phyloP scores from a whole-genome alignment of 2,888 invertebrate species.

The Lacanobia oleracea region DNA sequence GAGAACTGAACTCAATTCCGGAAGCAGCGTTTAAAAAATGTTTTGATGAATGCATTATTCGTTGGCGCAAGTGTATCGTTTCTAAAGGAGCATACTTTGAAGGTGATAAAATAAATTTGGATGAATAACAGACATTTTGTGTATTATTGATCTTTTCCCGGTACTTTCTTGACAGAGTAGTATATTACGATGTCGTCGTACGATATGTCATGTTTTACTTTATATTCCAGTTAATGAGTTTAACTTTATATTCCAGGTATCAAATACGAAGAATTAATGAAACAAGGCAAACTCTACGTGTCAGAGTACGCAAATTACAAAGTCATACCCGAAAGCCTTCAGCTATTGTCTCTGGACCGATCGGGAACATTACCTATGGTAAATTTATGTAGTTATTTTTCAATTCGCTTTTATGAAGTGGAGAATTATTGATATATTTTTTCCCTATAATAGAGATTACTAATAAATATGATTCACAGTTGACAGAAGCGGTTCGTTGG shows the following conservation, averaged over 20 bases:
- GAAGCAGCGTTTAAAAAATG: too few species aligned
- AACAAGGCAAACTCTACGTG: constrained; percentile 89
- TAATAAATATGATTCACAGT: constrained; percentile 65
- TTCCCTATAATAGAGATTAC: neutral
- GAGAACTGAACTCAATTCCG: too few species aligned
- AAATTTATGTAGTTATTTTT: neutral
- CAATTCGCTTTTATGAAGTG: neutral
- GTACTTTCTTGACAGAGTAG: too few species aligned
- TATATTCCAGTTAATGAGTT: neutral
- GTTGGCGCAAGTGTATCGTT: too few species aligned
- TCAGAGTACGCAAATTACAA: constrained; percentile 90
- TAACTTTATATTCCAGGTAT: constrained; percentile 81
- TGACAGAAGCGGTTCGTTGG: constrained; percentile 89
- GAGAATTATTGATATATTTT: neutral
- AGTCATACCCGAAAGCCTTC: constrained; percentile 91
- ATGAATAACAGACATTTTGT: too few species aligned
- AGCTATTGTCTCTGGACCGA: constrained; percentile 77
- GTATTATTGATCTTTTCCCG: too few species aligned
- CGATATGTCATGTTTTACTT: too few species aligned
- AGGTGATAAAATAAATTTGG: too few species aligned
- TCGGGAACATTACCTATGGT: constrained; percentile 76
- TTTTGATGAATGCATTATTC: too few species aligned
- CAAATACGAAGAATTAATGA: constrained; percentile 91
- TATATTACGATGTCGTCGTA: too few species aligned
- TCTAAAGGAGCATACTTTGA: too few species aligned